phyloP scores from a whole-genome alignment of 2,888 invertebrate genomes.

The Drosophila mercatorum region DNA sequence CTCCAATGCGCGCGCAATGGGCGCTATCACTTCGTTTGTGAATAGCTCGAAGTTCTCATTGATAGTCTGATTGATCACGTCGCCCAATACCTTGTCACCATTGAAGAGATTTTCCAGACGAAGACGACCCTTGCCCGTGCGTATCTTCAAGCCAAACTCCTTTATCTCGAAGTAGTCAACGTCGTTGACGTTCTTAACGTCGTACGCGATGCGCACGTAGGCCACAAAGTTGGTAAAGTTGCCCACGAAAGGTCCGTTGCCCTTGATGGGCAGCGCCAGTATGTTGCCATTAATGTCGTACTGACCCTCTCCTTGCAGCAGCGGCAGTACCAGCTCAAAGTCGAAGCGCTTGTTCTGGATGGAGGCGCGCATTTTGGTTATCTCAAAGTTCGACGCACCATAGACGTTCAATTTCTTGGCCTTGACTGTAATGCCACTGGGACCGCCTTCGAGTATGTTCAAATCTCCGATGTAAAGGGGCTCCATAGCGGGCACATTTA shows the following conservation, averaged over 20 bases:
- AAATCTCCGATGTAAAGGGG: constrained; percentile 89
- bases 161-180: constrained; percentile 87
- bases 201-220: constrained; percentile 87
- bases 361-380: constrained; percentile 85
- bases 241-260: constrained; percentile 88
- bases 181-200: constrained; percentile 86
- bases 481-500: constrained; percentile 89
- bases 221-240: constrained; percentile 89
- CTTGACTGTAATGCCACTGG: constrained; percentile 77
- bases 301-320: constrained; percentile 87
- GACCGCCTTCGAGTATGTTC: constrained; percentile 87
- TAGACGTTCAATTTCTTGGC: constrained; percentile 87
- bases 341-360: constrained; percentile 85
- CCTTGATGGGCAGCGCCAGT: constrained; percentile 90
- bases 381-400: constrained; percentile 88
- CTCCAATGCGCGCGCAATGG: constrained; percentile 88
- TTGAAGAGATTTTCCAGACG: constrained; percentile 90
- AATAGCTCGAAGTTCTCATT: constrained; percentile 89
- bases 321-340: constrained; percentile 87
- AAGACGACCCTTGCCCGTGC: constrained; percentile 88
- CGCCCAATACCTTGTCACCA: constrained; percentile 89
- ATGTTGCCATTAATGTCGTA: constrained; percentile 89
- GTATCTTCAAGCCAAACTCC: constrained; percentile 88
- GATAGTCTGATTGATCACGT: constrained; percentile 88
- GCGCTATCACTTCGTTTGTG: constrained; percentile 89